Evolutionary conservation across 1,140 invertebrate genomes (phyloP).

Genomic region (Diploscapter pachys): DNA sequence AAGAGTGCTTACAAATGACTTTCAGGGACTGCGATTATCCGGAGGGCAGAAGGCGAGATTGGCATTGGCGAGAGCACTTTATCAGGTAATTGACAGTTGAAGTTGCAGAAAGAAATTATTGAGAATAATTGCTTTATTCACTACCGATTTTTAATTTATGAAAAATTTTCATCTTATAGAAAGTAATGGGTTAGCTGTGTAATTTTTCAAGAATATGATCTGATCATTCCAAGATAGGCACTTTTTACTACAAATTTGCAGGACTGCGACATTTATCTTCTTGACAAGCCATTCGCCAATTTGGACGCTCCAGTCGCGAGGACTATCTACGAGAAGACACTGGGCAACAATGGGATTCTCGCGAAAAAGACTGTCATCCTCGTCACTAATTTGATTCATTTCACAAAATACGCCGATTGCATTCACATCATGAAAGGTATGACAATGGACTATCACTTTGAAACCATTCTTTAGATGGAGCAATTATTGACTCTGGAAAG

Average conservation of each 20-base stretch:
- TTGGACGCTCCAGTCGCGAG: conserved; percentile 9
- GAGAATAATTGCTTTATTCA: too few relatives aligned
- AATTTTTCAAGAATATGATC: too few relatives aligned
- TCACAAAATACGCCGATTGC: conserved; percentile 1
- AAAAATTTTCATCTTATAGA: too few relatives aligned
- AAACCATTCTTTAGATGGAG: conserved; percentile 10
- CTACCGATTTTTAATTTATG: too few relatives aligned
- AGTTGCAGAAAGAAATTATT: too few relatives aligned
- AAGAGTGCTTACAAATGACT: neutral
- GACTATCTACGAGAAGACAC: conserved; percentile 12
- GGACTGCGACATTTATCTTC: conserved; percentile 21
- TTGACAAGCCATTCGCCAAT: conserved; percentile 18
- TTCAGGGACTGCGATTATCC: conserved; percentile 14
- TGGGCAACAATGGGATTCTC: conserved; percentile 14
- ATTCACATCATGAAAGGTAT: conserved; percentile 12
- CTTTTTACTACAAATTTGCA: neutral
- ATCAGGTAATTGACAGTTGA: neutral
- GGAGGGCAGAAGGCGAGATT: conserved; percentile 4
- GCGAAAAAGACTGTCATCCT: conserved; percentile 8
- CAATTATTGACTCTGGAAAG: conserved; percentile 1
- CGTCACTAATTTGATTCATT: conserved; percentile 4
- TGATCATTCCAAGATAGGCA: neutral
- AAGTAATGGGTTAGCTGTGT: too few relatives aligned
- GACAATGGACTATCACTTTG: neutral
- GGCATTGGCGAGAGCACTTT: conserved; percentile 8